Evolutionary conservation across 2,888 invertebrate species (phyloP).

Genomic region (Scelioninae gen. 2): DNA sequence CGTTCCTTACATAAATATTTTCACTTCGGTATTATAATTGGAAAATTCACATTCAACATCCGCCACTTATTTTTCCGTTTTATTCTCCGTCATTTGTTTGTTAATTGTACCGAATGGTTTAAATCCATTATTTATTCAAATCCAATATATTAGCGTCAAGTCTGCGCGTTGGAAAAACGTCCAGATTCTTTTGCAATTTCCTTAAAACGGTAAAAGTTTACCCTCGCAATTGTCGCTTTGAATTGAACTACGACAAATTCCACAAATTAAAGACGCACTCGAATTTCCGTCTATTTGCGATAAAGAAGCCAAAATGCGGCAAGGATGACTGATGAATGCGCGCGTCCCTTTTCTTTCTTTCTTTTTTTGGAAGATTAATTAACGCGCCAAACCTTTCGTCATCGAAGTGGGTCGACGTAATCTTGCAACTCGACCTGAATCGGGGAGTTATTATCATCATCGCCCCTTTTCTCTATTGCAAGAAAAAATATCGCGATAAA

Average conservation of each 20-base stretch:
- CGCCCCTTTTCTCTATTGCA: constrained; percentile 5
- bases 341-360: constrained; percentile 20
- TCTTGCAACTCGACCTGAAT: constrained; percentile 51
- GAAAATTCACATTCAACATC: too few species aligned
- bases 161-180: too few species aligned
- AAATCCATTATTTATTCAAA: too few species aligned
- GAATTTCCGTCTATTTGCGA: constrained; percentile 27
- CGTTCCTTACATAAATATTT: too few species aligned
- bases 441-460: constrained; percentile 32
- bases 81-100: too few species aligned
- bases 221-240: neutral
- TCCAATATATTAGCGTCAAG: too few species aligned
- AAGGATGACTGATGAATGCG: constrained; percentile 41
- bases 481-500: constrained; percentile 13
- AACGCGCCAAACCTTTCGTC: constrained; percentile 55
- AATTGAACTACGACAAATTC: constrained; percentile 23
- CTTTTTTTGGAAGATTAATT: constrained; percentile 30
- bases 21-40: too few species aligned
- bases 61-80: too few species aligned
- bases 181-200: neutral
- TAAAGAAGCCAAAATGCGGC: constrained; percentile 31
- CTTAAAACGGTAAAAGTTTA: neutral
- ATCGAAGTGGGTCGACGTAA: constrained; percentile 51
- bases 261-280: constrained; percentile 29
- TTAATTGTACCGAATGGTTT: too few species aligned